Percentiles rank a stretch among this genome's conserved stretches.
These are phyloP conservation scores for Caracal caracal DNA, from an alignment of 2,113 vertebrate genomes.

Conservation along the genomic window DNA sequence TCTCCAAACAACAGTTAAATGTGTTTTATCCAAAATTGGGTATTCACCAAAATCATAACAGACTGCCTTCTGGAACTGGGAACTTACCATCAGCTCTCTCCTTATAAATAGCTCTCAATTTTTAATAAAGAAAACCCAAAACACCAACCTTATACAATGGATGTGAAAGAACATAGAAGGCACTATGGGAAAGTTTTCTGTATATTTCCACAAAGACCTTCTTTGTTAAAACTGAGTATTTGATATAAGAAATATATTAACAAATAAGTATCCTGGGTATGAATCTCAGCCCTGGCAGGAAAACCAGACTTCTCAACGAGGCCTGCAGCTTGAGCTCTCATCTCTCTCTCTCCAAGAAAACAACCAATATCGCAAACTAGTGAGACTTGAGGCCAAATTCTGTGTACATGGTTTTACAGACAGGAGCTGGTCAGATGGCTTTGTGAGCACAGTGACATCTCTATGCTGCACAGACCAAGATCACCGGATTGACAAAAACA, in stretches of 20 bases:
- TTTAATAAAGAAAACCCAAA: constrained; percentile 27
- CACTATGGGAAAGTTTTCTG: neutral
- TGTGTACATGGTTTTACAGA: neutral
- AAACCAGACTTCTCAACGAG: neutral
- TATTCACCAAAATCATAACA: neutral
- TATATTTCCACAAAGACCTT: neutral
- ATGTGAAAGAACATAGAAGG: neutral
- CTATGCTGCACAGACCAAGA: neutral
- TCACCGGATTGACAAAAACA: neutral
- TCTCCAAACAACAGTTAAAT: neutral
- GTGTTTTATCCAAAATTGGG: neutral
- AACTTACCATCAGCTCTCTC: neutral
- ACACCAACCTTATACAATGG: neutral
- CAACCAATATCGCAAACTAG: neutral
- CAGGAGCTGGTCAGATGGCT: neutral
- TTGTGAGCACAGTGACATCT: neutral
- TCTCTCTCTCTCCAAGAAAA: neutral
- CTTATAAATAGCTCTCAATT: neutral
- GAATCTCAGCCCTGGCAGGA: neutral
- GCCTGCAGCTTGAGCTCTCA: neutral
- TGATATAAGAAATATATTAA: neutral
- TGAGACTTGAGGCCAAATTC: neutral
- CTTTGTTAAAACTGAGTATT: constrained; percentile 6
- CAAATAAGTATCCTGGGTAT: neutral
- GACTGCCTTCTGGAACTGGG: neutral